Evolutionary conservation across 1,140 invertebrate species (phyloP).

Genomic region (Ectropis grisescens): DNA sequence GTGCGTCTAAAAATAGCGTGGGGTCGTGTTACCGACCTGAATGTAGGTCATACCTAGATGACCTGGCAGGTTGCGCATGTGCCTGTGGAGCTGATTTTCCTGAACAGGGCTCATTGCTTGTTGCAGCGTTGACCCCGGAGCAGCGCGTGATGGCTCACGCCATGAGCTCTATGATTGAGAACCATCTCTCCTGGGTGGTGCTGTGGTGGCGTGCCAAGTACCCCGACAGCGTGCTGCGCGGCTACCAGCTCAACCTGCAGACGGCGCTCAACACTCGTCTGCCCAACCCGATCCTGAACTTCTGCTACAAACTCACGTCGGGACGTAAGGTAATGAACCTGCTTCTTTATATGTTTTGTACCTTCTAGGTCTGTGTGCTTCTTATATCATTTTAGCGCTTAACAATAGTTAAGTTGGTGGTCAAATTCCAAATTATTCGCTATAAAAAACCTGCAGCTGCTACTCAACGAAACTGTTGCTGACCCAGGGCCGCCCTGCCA

Average conservation of each 20-base stretch:
- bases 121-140: slow-evolving; percentile 80
- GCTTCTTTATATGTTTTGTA: too few relatives aligned
- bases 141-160: slow-evolving; percentile 91
- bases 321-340: slow-evolving; percentile 84
- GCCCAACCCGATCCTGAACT: slow-evolving; percentile 90
- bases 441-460: too few relatives aligned
- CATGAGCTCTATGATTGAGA: slow-evolving; percentile 96
- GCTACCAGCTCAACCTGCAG: slow-evolving; percentile 92
- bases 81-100: slow-evolving; percentile 13
- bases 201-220: slow-evolving; percentile 91
- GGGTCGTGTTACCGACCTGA: too few relatives aligned
- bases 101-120: too few relatives aligned
- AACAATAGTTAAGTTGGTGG: too few relatives aligned
- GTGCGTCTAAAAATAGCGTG: too few relatives aligned
- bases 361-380: too few relatives aligned
- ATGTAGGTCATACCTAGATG: slow-evolving; percentile 12
- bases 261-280: slow-evolving; percentile 87
- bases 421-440: too few relatives aligned
- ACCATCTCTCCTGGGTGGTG: slow-evolving; percentile 91
- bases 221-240: slow-evolving; percentile 86
- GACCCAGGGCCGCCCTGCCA: too few relatives aligned
- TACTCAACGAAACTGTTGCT: too few relatives aligned
- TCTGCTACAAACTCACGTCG: slow-evolving; percentile 91
- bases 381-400: too few relatives aligned
- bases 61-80: slow-evolving; percentile 34